phyloP scores from a whole-genome alignment of 2,113 vertebrate species.

The Benitochromis conjunctus region DNA sequence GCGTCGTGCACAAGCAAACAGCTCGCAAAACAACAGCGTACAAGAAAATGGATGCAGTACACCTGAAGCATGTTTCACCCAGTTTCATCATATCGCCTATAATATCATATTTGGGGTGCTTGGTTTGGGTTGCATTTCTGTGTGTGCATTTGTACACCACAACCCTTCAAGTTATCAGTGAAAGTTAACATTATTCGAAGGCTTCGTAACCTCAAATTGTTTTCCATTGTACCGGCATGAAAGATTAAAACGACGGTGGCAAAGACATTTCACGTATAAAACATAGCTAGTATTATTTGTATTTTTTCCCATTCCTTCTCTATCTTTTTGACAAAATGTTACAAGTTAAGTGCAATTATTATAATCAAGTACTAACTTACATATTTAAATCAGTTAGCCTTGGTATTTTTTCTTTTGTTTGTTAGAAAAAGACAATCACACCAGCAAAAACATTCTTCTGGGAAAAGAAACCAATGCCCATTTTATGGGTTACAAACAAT shows the following conservation, averaged over 20 bases:
- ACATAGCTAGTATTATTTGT: not conserved
- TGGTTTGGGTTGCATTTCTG: slow-evolving; percentile 1
- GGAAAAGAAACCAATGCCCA: not conserved
- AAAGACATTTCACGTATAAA: not conserved
- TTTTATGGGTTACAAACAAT: not conserved
- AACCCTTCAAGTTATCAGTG: not conserved
- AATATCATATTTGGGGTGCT: slow-evolving; percentile 30
- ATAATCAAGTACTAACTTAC: not conserved
- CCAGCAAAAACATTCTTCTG: not conserved
- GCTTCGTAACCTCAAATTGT: not conserved
- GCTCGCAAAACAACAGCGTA: slow-evolving; percentile 32
- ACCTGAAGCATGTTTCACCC: slow-evolving; percentile 59
- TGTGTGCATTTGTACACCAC: not conserved
- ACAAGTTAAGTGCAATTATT: not conserved
- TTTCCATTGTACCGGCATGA: not conserved
- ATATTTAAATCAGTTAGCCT: not conserved
- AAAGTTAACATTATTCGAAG: not conserved
- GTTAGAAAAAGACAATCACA: not conserved
- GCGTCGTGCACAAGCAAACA: not conserved
- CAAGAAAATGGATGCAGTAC: slow-evolving; percentile 28
- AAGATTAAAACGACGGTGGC: not conserved
- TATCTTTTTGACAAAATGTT: not conserved
- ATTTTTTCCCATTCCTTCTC: not conserved
- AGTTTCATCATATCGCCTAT: slow-evolving; percentile 57
- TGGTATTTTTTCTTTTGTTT: not conserved